Base-by-base conservation (phyloP, 2,797 vertebrate species). In the Peromyscus aztecus region DNA sequence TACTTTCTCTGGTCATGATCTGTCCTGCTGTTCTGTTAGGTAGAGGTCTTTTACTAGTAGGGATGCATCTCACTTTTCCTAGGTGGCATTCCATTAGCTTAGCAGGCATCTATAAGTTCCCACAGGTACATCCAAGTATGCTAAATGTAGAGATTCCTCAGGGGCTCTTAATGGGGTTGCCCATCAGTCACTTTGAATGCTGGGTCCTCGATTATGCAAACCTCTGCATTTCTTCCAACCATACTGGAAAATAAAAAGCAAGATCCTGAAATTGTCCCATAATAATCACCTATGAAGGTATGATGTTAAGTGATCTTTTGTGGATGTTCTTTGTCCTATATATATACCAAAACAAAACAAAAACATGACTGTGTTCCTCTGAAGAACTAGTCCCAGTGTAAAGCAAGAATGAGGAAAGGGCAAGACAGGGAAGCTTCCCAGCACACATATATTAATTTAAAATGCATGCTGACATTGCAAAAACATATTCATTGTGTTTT, bases 211-310 rank as follows among this genome's bases (percentile, higher is more conserved):
- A 12, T 46, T 84, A 31, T 17, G 17, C 34, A 89, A 67, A 80
- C 43, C 29, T 67, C 49, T 67, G 43, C 31, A 24, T 85, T 24
- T 34, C 43, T 85, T 49, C 21, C 19, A 85, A 85, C 6, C 16
- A 63, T 16, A 61, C 59, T 96, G 73, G 49, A 65, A 93, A 86
- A 80, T 59, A 52, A 81, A 81, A 90, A 93, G 19, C 14, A 59
- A 57, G 37, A 75, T 17, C 37, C 23, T 17, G 9, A 57, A 86
- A 86, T 27, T 71, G 27, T 29, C 49, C 21, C 67, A 59, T 59
- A 52, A 21, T 67, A 80, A 80, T 10, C 10, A 75, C 40, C 57
- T 82, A 69, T 31, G 69, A 29, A 6, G 55, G 40, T 12, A 55
- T 8, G 34, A 6, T 76, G 49, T 59, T 82, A 43, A 29, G 34